A percentile compares a stretch with the other conserved stretches of the same genome.
phyloP scores from a whole-genome alignment of 2,113 vertebrate genomes.

The Carassius auratus region DNA sequence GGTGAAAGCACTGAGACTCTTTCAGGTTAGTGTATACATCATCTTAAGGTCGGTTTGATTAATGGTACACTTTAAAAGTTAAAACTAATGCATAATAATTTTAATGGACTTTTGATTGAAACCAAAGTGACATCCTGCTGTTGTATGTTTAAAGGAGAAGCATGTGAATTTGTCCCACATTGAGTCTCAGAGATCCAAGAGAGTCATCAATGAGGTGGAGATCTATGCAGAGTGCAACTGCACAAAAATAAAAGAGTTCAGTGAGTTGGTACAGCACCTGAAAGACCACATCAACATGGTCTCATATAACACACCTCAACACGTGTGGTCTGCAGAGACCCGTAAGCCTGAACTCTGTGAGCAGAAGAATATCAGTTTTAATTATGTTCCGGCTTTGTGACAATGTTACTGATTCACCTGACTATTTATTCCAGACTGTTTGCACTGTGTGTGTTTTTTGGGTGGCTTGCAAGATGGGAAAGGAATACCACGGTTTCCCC shows the following conservation, averaged over 20 bases:
- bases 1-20: constrained; percentile 88
- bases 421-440: constrained; percentile 50
- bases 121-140: neutral
- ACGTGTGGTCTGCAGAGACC: constrained; percentile 85
- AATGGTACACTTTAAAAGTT: too few relatives aligned
- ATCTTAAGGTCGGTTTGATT: too few relatives aligned
- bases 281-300: constrained; percentile 90
- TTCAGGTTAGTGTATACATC: constrained; percentile 81
- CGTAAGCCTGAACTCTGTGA: constrained; percentile 68
- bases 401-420: constrained; percentile 41
- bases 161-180: constrained; percentile 93
- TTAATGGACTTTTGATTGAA: neutral
- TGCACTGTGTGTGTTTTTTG: constrained; percentile 57
- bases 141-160: constrained; percentile 80
- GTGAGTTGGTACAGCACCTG: constrained; percentile 87
- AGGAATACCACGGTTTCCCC: constrained; percentile 94
- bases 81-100: neutral
- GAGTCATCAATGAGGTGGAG: constrained; percentile 86
- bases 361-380: neutral
- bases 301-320: constrained; percentile 87
- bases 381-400: neutral
- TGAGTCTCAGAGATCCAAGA: constrained; percentile 89
- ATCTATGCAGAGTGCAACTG: constrained; percentile 95
- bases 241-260: constrained; percentile 86
- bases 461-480: constrained; percentile 80